These are phyloP conservation scores for Tragopan temminckii DNA, from an alignment of 2,797 vertebrate genomes.

Conservation along the genomic window DNA sequence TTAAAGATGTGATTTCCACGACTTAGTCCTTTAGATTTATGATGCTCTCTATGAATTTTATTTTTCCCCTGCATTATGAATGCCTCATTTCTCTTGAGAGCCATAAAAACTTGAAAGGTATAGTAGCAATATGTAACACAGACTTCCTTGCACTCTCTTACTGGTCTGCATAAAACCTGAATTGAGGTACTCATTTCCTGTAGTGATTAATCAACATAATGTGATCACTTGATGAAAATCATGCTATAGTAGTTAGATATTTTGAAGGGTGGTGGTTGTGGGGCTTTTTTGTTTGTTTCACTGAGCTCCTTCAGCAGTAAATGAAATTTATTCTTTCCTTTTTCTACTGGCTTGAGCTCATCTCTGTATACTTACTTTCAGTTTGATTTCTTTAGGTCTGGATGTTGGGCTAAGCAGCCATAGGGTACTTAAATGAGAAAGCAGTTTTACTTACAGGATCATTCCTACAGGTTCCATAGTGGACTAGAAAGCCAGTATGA, in stretches of 20 bases:
- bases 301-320: neutral
- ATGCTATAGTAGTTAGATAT: conserved; percentile 19
- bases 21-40: conserved; percentile 75
- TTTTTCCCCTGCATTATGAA: conserved; percentile 68
- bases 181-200: conserved; percentile 74
- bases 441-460: neutral
- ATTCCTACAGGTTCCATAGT: neutral
- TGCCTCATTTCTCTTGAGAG: conserved; percentile 70
- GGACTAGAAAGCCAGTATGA: neutral
- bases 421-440: neutral
- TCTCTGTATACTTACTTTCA: conserved; percentile 28
- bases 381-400: conserved; percentile 42
- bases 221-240: conserved; percentile 63
- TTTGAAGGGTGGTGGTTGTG: neutral
- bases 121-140: conserved; percentile 71
- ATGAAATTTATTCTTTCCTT: conserved; percentile 46
- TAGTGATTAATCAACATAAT: conserved; percentile 74
- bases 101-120: conserved; percentile 73
- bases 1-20: conserved; percentile 75
- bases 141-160: conserved; percentile 70
- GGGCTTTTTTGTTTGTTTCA: neutral
- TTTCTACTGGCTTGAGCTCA: conserved; percentile 22
- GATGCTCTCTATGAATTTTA: conserved; percentile 73
- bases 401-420: neutral
- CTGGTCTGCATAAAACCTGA: conserved; percentile 62